These are phyloP conservation scores for Drosophila orena DNA, from an alignment of 1,140 invertebrate genomes.

Conservation along the genomic window DNA sequence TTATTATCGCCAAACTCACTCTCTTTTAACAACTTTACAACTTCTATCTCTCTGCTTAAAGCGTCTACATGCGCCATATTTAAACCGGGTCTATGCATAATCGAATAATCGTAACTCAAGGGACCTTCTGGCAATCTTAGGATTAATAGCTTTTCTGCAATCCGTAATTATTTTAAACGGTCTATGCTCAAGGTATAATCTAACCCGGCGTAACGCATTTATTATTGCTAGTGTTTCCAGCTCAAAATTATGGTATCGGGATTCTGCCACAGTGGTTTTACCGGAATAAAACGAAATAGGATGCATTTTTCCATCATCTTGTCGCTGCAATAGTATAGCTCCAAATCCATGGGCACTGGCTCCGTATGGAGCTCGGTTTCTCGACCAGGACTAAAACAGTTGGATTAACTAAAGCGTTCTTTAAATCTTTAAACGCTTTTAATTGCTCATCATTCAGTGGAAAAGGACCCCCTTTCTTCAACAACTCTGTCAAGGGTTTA, in stretches of 20 bases:
- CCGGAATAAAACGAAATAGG: neutral
- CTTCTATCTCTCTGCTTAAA: neutral
- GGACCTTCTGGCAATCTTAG: neutral
- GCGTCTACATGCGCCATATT: too few species aligned
- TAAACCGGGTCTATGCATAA: too few species aligned
- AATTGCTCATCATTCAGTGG: neutral
- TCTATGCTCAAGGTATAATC: neutral
- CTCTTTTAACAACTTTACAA: neutral
- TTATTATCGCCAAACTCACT: neutral
- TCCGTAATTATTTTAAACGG: neutral
- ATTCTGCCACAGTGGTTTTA: neutral
- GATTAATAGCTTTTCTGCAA: conserved; percentile 3
- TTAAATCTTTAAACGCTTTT: neutral
- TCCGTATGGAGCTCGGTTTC: too few species aligned
- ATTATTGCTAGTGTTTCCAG: neutral
- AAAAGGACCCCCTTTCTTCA: neutral
- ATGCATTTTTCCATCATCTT: neutral
- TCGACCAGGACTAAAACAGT: too few species aligned
- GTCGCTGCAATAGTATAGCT: neutral
- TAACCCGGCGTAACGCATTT: too few species aligned
- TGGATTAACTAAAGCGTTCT: neutral
- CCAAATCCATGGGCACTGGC: too few species aligned
- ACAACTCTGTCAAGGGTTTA: neutral
- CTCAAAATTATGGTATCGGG: neutral
- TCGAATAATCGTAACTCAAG: neutral